phyloP scores from a whole-genome alignment of 2,888 invertebrate genomes.

The Laothoe populi region DNA sequence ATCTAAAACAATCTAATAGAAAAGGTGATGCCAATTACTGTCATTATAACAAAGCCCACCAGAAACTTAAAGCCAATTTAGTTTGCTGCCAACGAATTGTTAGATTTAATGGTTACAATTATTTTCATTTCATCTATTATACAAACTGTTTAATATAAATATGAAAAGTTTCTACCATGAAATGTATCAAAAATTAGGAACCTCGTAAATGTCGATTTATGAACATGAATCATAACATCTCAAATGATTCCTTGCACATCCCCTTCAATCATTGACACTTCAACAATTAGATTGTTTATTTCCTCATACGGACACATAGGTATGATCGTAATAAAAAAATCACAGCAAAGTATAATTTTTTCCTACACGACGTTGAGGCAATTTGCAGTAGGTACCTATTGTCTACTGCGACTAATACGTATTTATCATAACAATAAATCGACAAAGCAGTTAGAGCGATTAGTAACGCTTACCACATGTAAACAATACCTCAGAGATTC shows the following conservation, averaged over 20 bases:
- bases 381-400: background rate
- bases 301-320: background rate
- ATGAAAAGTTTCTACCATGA: too few relatives aligned
- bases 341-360: background rate
- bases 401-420: slow-evolving; percentile 24
- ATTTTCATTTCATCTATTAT: too few relatives aligned
- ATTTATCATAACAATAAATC: slow-evolving; percentile 50
- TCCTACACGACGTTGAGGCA: background rate
- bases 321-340: slow-evolving; percentile 1
- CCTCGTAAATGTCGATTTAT: background rate
- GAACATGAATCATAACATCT: background rate
- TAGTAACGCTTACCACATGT: slow-evolving; percentile 42
- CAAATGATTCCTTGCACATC: slow-evolving; percentile 8
- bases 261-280: background rate
- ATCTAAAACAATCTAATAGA: background rate
- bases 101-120: too few relatives aligned
- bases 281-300: slow-evolving; percentile 7
- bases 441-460: slow-evolving; percentile 43
- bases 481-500: slow-evolving; percentile 31
- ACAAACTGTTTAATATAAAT: too few relatives aligned
- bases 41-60: background rate
- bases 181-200: too few relatives aligned
- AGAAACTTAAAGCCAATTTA: too few relatives aligned
- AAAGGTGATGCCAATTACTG: background rate
- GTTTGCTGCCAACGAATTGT: too few relatives aligned